These are phyloP conservation scores for Agonopterix arenella DNA, from an alignment of 2,888 invertebrate species.

Conservation along the genomic window DNA sequence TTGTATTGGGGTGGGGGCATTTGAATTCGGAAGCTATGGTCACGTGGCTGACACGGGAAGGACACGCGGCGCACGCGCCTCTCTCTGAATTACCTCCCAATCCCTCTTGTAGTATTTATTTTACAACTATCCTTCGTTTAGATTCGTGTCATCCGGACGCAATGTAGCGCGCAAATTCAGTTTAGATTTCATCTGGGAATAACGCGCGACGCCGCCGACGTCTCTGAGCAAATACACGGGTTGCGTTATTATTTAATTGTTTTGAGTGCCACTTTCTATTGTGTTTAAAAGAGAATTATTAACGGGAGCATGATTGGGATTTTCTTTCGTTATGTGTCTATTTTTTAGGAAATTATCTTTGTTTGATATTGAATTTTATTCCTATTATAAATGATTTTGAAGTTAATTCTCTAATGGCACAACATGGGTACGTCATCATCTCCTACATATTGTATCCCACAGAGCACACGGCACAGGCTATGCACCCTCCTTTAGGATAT, in stretches of 20 bases:
- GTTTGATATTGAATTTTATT: too few species aligned
- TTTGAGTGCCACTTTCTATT: conserved; percentile 50
- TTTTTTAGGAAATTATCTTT: too few species aligned
- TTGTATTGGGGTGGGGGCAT: conserved; percentile 24
- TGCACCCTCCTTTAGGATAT: too few species aligned
- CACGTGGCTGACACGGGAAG: conserved; percentile 26
- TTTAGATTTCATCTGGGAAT: conserved; percentile 61
- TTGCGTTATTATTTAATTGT: conserved; percentile 71
- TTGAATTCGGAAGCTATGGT: conserved; percentile 19
- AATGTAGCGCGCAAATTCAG: conserved; percentile 25
- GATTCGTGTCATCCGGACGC: conserved; percentile 51
- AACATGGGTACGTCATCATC: too few species aligned
- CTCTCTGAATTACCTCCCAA: conserved; percentile 17
- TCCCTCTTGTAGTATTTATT: conserved; percentile 60
- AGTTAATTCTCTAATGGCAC: too few species aligned
- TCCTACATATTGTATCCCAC: too few species aligned
- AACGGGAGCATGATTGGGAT: background rate
- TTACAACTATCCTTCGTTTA: conserved; percentile 64
- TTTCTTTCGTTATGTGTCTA: too few species aligned
- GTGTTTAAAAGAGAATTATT: conserved; percentile 34
- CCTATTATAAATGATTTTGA: too few species aligned
- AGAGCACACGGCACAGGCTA: too few species aligned
- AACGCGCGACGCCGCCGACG: conserved; percentile 6
- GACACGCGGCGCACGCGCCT: conserved; percentile 23
- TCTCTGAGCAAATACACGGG: conserved; percentile 60